Conservation (phyloP, 2,888 invertebrate species). For the Acholoe squamosa region DNA sequence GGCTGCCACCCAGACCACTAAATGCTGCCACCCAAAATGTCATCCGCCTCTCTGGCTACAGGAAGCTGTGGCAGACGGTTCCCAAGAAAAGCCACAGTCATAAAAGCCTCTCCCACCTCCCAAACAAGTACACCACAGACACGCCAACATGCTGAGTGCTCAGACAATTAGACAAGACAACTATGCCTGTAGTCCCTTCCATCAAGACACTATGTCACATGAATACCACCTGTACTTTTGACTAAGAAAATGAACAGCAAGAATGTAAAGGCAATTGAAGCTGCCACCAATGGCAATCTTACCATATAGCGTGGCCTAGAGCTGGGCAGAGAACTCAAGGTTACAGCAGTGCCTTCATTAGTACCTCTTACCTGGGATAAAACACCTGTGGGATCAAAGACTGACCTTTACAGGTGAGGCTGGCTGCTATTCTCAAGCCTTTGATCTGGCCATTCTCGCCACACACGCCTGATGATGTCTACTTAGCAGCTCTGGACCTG, state of each 20-base stretch:
- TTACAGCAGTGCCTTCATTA: background rate
- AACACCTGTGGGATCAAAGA: conserved; percentile 18
- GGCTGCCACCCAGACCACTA: background rate
- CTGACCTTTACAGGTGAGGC: conserved; percentile 12
- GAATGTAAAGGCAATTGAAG: background rate
- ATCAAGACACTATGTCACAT: background rate
- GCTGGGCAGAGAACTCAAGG: background rate
- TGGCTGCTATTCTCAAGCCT: background rate
- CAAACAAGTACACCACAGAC: background rate
- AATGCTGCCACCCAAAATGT: conserved; percentile 7
- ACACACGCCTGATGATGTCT: background rate
- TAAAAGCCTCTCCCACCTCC: background rate
- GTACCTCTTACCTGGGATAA: conserved; percentile 1
- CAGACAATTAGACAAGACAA: background rate
- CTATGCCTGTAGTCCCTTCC: background rate
- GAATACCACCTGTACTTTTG: conserved; percentile 7
- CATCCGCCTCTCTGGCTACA: background rate
- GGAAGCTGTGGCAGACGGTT: background rate
- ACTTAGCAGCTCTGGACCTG: background rate
- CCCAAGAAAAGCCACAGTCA: background rate
- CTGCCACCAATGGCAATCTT: background rate
- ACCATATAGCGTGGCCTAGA: background rate
- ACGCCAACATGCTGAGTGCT: background rate
- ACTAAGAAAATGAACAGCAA: background rate
- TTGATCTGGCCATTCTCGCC: background rate